These are phyloP conservation scores for Rhinophrynus dorsalis DNA, from an alignment of 2,797 vertebrate species.

Conservation along the genomic window DNA sequence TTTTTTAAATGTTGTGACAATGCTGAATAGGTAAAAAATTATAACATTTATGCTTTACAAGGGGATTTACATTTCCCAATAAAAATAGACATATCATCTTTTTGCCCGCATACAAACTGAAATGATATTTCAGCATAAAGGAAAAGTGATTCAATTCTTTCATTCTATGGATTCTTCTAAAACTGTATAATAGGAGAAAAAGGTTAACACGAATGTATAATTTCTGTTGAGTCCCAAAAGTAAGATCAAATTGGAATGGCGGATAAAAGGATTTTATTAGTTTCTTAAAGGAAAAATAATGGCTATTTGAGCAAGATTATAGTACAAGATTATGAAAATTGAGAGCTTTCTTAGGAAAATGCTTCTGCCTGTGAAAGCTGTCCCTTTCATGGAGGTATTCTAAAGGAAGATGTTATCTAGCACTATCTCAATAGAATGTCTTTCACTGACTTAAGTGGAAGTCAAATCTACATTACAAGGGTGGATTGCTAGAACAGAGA, in stretches of 20 bases:
- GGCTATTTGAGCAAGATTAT: slow-evolving; percentile 64
- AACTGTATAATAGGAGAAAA: slow-evolving; percentile 18
- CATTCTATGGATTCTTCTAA: slow-evolving; percentile 4
- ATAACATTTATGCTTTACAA: neutral
- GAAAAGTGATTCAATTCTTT: slow-evolving; percentile 15
- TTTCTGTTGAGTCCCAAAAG: slow-evolving; percentile 41
- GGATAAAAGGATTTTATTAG: slow-evolving; percentile 53
- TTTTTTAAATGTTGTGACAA: neutral
- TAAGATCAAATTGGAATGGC: slow-evolving; percentile 62
- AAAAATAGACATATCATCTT: slow-evolving; percentile 11
- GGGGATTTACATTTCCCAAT: slow-evolving; percentile 1
- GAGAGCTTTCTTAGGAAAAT: slow-evolving; percentile 61
- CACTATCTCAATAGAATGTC: slow-evolving; percentile 56
- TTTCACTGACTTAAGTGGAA: slow-evolving; percentile 61
- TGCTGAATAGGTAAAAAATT: neutral
- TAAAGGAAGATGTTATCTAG: slow-evolving; percentile 61
- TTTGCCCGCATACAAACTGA: slow-evolving; percentile 10
- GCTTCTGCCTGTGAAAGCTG: slow-evolving; percentile 57
- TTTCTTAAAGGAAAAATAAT: slow-evolving; percentile 62
- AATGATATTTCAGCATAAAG: slow-evolving; percentile 6
- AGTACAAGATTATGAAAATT: slow-evolving; percentile 63
- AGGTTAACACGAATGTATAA: slow-evolving; percentile 36
- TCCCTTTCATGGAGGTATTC: slow-evolving; percentile 61
- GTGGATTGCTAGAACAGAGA: slow-evolving; percentile 58
- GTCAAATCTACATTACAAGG: slow-evolving; percentile 57